Base-by-base conservation (phyloP, 2,113 vertebrate species). In the Peromyscus maniculatus region DNA sequence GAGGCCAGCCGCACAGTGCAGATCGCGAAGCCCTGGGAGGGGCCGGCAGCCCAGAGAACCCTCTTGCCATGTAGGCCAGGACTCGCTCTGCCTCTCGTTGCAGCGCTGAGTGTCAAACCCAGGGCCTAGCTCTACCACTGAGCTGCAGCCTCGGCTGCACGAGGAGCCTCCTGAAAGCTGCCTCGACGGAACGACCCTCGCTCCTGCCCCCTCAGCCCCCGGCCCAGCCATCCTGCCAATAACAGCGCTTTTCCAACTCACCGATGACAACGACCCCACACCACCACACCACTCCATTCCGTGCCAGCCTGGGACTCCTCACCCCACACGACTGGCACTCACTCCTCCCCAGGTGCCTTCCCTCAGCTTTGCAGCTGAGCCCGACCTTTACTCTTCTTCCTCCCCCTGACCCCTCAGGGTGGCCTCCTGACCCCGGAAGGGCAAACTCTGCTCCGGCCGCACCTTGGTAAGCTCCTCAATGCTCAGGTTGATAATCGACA, bases 401-500 rank as follows among this genome's bases (percentile, higher is more conserved):
- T 9, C 26, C 66, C 77, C 11, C 39, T 67, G 43, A 11, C 6
- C 19, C 6, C 74, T 1, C 0, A 62, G 55, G 5, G 13, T 31
- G 28, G 15, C 78, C 49, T 21, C 24, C 28, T 2, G 19, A 36
- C 24, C 46, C 78, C 21, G 15, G 78, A 80, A 39, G 5, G 39
- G 5, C 43, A 67, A 36, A 84, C 39, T 79, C 55, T 46, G 36
- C 55, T 59, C 31, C 84, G 39, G 22, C 1, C 9, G 1, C 26
- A 36, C 11, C 74, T 39, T 36, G 7, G 4, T 39, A 19, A 77
- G 33, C 24, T 19, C 36, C 17, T 33, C 3, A 0, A 55, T 4
- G 55, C 21, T 0, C 0, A 2, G 0, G 39, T 49, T n/a, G 64
- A 46, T 0, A 17, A 46, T 49, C 31, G 83, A 7, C 75, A 52